Conservation (phyloP, 2,113 vertebrate species). For the Antigone vipio region DNA sequence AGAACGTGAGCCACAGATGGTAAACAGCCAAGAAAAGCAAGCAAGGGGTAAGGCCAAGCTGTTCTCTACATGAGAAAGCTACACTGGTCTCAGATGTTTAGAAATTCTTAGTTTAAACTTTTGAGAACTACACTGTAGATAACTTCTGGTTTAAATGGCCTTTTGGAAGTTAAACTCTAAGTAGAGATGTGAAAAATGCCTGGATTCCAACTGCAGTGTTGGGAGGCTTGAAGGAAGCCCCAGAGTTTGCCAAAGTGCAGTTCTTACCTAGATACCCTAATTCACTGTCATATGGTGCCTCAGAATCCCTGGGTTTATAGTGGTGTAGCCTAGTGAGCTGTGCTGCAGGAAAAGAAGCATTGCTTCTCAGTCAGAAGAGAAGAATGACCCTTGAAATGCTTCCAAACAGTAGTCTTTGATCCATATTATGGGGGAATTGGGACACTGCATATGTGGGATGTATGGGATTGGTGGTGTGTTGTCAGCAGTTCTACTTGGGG, state of each 20-base stretch:
- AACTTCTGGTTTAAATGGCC: background rate
- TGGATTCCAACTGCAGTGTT: background rate
- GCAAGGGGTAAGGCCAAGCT: constrained; percentile 1
- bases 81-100: constrained; percentile 19
- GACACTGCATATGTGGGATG: background rate
- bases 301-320: background rate
- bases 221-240: background rate
- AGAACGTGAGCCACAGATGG: constrained; percentile 46
- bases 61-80: background rate
- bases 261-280: background rate
- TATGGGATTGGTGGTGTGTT: background rate
- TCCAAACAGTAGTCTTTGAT: background rate
- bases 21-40: constrained; percentile 58
- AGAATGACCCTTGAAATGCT: background rate
- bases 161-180: background rate
- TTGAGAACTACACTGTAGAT: background rate
- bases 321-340: background rate
- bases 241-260: background rate
- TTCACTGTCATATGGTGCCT: background rate
- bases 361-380: background rate
- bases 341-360: background rate
- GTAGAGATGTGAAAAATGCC: background rate
- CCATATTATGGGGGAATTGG: background rate
- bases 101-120: background rate
- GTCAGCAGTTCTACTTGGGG: background rate